Evolutionary conservation across 1,140 invertebrate species (phyloP).

Genomic region (Hyles vespertilio): DNA sequence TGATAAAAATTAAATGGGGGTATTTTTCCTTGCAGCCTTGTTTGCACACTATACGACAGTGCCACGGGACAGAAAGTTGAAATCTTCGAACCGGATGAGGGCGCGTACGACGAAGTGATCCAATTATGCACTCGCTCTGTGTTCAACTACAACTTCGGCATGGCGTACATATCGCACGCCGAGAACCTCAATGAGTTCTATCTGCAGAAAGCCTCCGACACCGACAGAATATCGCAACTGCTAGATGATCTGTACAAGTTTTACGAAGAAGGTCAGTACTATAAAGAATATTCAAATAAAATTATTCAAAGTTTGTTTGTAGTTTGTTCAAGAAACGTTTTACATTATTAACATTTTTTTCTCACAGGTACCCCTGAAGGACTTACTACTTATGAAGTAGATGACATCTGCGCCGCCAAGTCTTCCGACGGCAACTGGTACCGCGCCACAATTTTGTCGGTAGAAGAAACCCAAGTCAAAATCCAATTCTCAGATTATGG

Average conservation of each 20-base stretch:
- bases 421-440: constrained; percentile 82
- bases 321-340: background rate
- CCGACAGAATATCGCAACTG: constrained; percentile 61
- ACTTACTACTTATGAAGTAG: constrained; percentile 48
- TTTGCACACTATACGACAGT: constrained; percentile 76
- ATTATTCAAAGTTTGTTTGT: background rate
- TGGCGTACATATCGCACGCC: constrained; percentile 70
- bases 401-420: constrained; percentile 77
- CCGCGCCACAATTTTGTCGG: constrained; percentile 76
- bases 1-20: background rate
- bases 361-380: constrained; percentile 49
- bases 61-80: constrained; percentile 77
- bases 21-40: constrained; percentile 72
- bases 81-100: constrained; percentile 68
- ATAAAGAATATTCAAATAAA: constrained; percentile 2
- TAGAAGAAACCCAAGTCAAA: constrained; percentile 66
- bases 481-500: constrained; percentile 88
- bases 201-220: constrained; percentile 75
- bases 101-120: constrained; percentile 67
- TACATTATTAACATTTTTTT: constrained; percentile 15
- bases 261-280: constrained; percentile 75
- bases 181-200: constrained; percentile 77
- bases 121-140: constrained; percentile 77
- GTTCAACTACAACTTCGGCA: constrained; percentile 67
- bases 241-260: constrained; percentile 75